Conservation (phyloP, 2,113 vertebrate species). For the Eulacestoma nigropectus region DNA sequence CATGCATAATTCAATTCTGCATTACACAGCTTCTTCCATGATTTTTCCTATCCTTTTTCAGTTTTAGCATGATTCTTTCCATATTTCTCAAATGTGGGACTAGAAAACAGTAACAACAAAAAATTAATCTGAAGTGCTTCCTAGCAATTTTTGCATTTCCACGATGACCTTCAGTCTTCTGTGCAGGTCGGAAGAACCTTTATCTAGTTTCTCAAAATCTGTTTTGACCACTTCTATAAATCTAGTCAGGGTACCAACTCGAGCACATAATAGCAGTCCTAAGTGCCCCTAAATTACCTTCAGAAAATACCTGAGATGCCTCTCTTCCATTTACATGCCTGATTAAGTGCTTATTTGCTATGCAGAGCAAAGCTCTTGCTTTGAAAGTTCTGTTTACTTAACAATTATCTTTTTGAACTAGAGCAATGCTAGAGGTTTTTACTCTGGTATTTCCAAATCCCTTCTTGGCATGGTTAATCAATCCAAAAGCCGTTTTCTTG, state of each 20-base stretch:
- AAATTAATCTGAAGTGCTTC: neutral
- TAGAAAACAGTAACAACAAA: neutral
- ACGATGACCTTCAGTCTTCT: neutral
- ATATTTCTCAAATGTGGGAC: neutral
- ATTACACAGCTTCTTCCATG: neutral
- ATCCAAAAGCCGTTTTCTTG: neutral
- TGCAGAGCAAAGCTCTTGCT: slow-evolving; percentile 32
- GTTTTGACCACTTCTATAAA: neutral
- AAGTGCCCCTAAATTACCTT: slow-evolving; percentile 34
- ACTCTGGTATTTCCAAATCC: slow-evolving; percentile 37
- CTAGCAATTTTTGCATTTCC: neutral
- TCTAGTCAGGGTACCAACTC: neutral
- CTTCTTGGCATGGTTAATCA: neutral
- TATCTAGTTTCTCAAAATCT: neutral
- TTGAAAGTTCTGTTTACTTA: slow-evolving; percentile 47
- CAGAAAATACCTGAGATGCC: slow-evolving; percentile 58
- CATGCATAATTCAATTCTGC: neutral
- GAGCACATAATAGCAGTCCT: neutral
- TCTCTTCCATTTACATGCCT: slow-evolving; percentile 39
- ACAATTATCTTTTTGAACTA: slow-evolving; percentile 44
- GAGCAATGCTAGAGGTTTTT: slow-evolving; percentile 19
- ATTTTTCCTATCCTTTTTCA: neutral
- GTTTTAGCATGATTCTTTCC: neutral
- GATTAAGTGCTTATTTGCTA: slow-evolving; percentile 51
- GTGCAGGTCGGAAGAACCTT: neutral